Base-by-base conservation (phyloP, 2,888 invertebrate genomes). In the Didymodactylos carnosus region DNA sequence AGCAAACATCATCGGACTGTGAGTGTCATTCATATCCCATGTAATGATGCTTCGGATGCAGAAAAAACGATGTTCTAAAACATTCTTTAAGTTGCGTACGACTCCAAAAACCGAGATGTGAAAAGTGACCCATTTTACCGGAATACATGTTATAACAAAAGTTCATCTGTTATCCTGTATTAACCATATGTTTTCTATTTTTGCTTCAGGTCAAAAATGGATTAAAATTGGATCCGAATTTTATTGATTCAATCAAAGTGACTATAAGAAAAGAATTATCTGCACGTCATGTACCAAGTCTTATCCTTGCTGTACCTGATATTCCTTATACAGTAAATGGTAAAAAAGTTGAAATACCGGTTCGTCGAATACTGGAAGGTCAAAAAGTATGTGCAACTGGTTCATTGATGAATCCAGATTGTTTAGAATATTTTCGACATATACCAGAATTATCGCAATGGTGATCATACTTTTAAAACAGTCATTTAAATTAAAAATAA, bases 281-380 rank as follows among this genome's bases (percentile, higher is more conserved):
- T 2, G 84, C 86, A 2, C 78, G 86, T 72, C 87, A 87, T 78
- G 85, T 87, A 23, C 87, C 87, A 2, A 81, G 84, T 70, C 75
- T 85, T 16, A 83, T 87, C 71, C 77, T 85, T 29, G 80, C 81
- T 19, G 84, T 83, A 39, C 77, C 78, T 13, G 86, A 86, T 77
- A 86, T 86, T 78, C 86, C 86, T 70, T 86, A 87, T 79, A 87
- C 87, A 27, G 83, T 85, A 75, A 86, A 84, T 78, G 86, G 86
- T 4, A 87, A 87, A 80, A 87, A 87, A 78, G 86, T 87, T 39
- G 87, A 87, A 79, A 82, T 87, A 11, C 86, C 86, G 3, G 85
- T 87, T 27, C 83, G 85, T 35, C 53, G 69, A 41, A 74, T 74
- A 40, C 71, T 74, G 14, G 74, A 74, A 62, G 74, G 74, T 46